Evolutionary conservation across 2,888 invertebrate genomes (phyloP).

Genomic region (Drosophila flavopinicola): DNA sequence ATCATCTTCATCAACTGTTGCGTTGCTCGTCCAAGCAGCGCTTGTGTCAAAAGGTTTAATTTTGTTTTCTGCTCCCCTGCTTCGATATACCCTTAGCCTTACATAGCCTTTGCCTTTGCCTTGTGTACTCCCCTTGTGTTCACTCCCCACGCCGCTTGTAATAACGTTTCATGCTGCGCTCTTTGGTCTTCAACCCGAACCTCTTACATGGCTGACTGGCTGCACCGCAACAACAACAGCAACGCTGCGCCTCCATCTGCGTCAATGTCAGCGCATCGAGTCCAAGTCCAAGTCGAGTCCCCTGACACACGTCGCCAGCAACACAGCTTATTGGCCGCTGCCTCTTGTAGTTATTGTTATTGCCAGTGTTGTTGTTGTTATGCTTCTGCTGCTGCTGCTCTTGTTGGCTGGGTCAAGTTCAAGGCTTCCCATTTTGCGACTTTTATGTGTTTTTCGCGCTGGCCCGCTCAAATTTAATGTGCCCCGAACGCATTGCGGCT

Average conservation of each 20-base stretch:
- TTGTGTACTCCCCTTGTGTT: slow-evolving; percentile 3
- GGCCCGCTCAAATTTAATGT: slow-evolving; percentile 46
- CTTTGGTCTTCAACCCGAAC: slow-evolving; percentile 69
- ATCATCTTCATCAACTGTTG: slow-evolving; percentile 63
- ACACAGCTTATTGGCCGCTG: slow-evolving; percentile 49
- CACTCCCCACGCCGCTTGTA: slow-evolving; percentile 50
- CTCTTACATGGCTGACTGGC: slow-evolving; percentile 68
- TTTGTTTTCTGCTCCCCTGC: slow-evolving; percentile 39
- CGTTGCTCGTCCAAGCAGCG: slow-evolving; percentile 63
- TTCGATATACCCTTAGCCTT: slow-evolving; percentile 5
- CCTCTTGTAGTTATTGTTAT: slow-evolving; percentile 69
- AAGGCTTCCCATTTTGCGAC: slow-evolving; percentile 73
- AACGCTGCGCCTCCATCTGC: slow-evolving; percentile 48
- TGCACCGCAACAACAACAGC: slow-evolving; percentile 31
- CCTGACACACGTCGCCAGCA: slow-evolving; percentile 57
- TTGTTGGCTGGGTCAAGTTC: slow-evolving; percentile 71
- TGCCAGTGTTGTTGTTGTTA: slow-evolving; percentile 37
- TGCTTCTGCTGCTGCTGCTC: slow-evolving; percentile 33
- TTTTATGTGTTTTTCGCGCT: slow-evolving; percentile 69
- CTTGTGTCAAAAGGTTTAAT: slow-evolving; percentile 80
- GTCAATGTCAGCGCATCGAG: slow-evolving; percentile 76
- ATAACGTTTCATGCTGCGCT: slow-evolving; percentile 72
- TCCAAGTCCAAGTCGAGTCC: slow-evolving; percentile 60
- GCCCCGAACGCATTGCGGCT: slow-evolving; percentile 32
- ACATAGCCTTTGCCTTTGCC: slow-evolving; percentile 6